A percentile compares a stretch with the other conserved stretches of the same genome.
Evolutionary conservation across 2,888 invertebrate species (phyloP).

Genomic region (Pogonocherus hispidulus): DNA sequence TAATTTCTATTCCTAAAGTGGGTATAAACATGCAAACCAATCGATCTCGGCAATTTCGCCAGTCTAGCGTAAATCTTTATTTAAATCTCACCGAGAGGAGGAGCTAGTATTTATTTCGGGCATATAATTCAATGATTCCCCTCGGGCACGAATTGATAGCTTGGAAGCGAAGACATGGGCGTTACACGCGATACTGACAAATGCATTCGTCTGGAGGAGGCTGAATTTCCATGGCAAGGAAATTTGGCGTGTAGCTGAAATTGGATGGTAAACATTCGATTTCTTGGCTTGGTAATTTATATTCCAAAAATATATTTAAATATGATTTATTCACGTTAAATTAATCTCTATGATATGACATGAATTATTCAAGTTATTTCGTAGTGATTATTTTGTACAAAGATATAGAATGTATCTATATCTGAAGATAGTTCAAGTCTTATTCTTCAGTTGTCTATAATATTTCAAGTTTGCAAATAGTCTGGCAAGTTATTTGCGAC

Average conservation of each 20-base stretch:
- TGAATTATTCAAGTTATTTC: no score
- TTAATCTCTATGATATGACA: no score
- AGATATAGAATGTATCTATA: no score
- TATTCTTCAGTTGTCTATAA: no score
- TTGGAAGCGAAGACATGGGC: constrained; percentile 2
- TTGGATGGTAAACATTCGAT: neutral
- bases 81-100: constrained; percentile 40
- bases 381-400: no score
- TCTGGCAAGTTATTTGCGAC: no score
- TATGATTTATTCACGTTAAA: no score
- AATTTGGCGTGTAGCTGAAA: constrained; percentile 1
- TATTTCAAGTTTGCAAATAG: no score
- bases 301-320: no score
- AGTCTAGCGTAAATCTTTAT: constrained; percentile 40
- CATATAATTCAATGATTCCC: constrained; percentile 43
- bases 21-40: constrained; percentile 30
- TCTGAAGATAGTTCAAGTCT: no score
- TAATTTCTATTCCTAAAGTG: neutral
- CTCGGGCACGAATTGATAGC: constrained; percentile 3
- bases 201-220: neutral
- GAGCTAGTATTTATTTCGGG: constrained; percentile 44
- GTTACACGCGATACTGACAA: constrained; percentile 4
- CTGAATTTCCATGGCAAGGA: neutral
- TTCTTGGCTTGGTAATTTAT: no score
- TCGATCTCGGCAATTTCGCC: constrained; percentile 23